Conservation (phyloP, 2,888 invertebrate genomes). For the Caenorhabditis afra region DNA sequence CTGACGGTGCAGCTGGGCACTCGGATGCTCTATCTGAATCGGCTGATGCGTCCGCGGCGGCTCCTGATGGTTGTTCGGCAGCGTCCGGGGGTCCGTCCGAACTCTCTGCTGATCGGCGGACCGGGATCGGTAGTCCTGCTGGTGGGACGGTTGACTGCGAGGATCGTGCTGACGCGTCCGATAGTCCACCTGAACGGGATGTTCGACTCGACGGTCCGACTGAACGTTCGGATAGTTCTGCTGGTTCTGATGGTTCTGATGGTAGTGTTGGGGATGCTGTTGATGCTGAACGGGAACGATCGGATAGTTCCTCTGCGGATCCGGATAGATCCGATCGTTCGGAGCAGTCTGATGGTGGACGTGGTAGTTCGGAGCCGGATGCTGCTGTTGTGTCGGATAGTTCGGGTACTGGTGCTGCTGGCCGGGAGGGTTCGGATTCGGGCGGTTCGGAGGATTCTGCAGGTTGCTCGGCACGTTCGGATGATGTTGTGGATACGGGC, state of each 20-base stretch:
- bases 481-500: not conserved
- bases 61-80: conserved; percentile 4
- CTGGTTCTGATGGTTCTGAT: not conserved
- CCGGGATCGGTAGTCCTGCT: not conserved
- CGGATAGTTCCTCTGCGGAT: too few species aligned
- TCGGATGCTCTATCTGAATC: too few species aligned
- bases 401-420: not conserved
- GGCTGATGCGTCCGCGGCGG: not conserved
- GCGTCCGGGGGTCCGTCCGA: too few species aligned
- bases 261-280: not conserved
- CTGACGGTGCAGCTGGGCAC: not conserved
- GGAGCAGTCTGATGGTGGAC: too few species aligned
- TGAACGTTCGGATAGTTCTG: not conserved
- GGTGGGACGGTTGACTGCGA: not conserved
- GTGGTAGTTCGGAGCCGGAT: too few species aligned
- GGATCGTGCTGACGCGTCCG: too few species aligned
- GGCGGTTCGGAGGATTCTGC: not conserved
- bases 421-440: not conserved
- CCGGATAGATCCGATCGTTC: too few species aligned
- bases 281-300: not conserved
- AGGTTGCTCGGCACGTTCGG: not conserved
- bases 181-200: conserved; percentile 1
- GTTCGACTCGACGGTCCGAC: not conserved
- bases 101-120: too few species aligned
- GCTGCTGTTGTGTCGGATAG: not conserved